Base-by-base conservation (phyloP, 2,797 vertebrate species). In the Danio aesculapii region DNA sequence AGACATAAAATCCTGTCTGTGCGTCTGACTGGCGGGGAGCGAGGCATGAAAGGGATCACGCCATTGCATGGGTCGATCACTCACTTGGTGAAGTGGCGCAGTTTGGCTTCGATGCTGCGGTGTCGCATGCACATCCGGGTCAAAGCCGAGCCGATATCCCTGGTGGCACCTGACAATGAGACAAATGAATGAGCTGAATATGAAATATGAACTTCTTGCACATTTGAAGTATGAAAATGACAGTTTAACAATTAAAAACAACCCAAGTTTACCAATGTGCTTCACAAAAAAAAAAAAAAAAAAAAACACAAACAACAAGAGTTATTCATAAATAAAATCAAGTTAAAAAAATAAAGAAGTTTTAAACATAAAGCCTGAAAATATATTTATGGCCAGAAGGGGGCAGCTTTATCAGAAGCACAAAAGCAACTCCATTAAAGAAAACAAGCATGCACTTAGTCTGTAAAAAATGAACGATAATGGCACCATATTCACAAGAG, bases 111-210 rank as follows among this genome's bases (percentile, higher is more conserved):
- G 6, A 99, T 99, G 93, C 97, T 99, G 87, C 97, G 97, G 88
- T 99, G 98, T 30, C 97, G 92, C 97, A 99, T 98, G 84, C 98
- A 99, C 98, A 99, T 99, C 81, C 98, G 96, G 12, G 97, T 99
- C 91, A 99, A 93, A 0, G 97, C 97, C 0, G 97, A 98, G 89
- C 98, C 98, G 0, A 99, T 96, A 86, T 99, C 98, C 84, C 97
- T 93, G 0, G 98, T 99, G 90, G 97, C 97, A 84, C 98, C 98
- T 99, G 91, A 74, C 52, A 79, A 88, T 41, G 87, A 69, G 47
- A 71, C 13, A 67, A 39, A 57, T 11, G 0, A 10, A 79, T 21
- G 6, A 43, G 13, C 1, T 41, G 43, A 8, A 67, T 44, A 30
- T n/a, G 2, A 63, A 50, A 43, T 19, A 14, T n/a, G 9, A 50